Conservation (phyloP, 2,888 invertebrate genomes). For the Galeruca laticollis region DNA sequence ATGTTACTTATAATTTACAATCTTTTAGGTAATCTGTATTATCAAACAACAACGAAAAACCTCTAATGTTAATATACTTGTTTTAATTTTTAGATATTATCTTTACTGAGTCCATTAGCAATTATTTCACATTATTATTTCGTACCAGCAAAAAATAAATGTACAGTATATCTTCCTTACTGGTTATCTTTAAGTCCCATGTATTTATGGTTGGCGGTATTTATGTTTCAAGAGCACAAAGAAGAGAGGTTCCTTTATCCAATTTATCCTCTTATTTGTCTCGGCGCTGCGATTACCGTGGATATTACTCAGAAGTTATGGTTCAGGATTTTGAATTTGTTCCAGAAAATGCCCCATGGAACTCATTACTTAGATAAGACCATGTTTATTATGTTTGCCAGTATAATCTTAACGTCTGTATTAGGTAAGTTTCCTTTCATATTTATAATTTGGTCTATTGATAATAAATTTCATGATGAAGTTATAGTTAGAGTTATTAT, state of each 20-base stretch:
- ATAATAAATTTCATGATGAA: too few relatives aligned
- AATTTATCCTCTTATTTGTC: slow-evolving; percentile 90
- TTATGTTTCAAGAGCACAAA: slow-evolving; percentile 93
- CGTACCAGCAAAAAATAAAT: slow-evolving; percentile 77
- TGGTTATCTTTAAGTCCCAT: slow-evolving; percentile 83
- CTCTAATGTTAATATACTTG: not conserved
- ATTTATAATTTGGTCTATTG: not conserved
- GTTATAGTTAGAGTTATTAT: too few relatives aligned
- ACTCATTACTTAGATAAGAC: slow-evolving; percentile 83
- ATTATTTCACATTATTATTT: slow-evolving; percentile 71
- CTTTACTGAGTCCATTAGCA: slow-evolving; percentile 73
- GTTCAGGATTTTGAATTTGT: slow-evolving; percentile 68
- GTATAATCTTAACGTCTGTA: slow-evolving; percentile 72
- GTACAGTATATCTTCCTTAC: slow-evolving; percentile 79
- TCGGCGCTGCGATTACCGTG: slow-evolving; percentile 82
- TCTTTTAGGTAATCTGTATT: too few relatives aligned
- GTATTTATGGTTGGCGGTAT: slow-evolving; percentile 89
- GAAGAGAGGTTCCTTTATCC: slow-evolving; percentile 94
- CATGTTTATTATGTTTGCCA: slow-evolving; percentile 76
- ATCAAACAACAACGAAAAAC: too few relatives aligned
- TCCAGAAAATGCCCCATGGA: slow-evolving; percentile 64
- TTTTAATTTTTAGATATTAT: slow-evolving; percentile 70
- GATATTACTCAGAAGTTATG: slow-evolving; percentile 84
- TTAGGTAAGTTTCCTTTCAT: slow-evolving; percentile 61
- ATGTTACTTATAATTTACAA: too few relatives aligned